Evolutionary conservation across 2,113 vertebrate genomes (phyloP).

Genomic region (Rostratula benghalensis): DNA sequence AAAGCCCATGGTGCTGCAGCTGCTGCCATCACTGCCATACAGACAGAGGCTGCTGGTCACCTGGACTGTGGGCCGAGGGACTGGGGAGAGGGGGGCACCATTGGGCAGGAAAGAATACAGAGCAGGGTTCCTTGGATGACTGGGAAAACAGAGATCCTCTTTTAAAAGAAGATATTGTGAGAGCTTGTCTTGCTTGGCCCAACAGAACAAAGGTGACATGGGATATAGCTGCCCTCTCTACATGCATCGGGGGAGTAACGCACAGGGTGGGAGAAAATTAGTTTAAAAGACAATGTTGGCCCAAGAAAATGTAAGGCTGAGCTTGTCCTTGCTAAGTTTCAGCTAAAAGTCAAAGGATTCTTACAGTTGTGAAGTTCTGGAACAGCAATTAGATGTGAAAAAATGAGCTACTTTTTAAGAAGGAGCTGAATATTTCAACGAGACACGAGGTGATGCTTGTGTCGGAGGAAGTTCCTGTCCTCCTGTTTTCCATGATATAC

Average conservation of each 20-base stretch:
- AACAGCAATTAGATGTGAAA: not conserved
- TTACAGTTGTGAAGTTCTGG: not conserved
- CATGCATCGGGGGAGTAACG: not conserved
- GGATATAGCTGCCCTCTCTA: not conserved
- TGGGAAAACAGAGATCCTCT: not conserved
- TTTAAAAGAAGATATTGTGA: not conserved
- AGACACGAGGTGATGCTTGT: not conserved
- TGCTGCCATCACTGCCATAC: not conserved
- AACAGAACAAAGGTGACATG: not conserved
- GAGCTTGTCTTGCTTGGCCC: not conserved
- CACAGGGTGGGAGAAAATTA: accelerated
- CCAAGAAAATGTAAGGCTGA: not conserved
- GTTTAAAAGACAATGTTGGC: not conserved
- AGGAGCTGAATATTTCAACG: not conserved
- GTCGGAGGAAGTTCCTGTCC: not conserved
- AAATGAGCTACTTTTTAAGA: not conserved
- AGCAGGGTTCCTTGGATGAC: not conserved
- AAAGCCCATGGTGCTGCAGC: not conserved
- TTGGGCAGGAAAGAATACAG: accelerated
- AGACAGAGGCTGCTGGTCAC: not conserved
- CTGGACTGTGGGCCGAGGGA: not conserved
- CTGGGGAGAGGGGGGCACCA: not conserved
- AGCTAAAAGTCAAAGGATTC: not conserved
- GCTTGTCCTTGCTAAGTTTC: not conserved
- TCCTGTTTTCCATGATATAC: not conserved